phyloP scores from a whole-genome alignment of 2,797 vertebrate genomes.

The Protosalanx chinensis region DNA sequence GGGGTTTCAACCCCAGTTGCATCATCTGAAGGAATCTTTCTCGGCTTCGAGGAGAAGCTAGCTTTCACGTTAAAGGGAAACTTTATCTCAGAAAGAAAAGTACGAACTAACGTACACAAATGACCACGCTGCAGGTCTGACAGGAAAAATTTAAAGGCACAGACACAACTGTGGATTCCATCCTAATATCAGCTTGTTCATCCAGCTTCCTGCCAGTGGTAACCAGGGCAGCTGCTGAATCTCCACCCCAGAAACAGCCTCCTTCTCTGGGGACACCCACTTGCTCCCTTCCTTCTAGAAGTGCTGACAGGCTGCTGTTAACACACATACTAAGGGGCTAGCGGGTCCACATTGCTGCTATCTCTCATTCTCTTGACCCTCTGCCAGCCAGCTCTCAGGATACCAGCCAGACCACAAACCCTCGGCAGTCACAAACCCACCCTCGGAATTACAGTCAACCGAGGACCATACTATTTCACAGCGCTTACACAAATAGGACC shows the following conservation, averaged over 20 bases:
- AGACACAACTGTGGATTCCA: not conserved
- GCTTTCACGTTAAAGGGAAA: not conserved
- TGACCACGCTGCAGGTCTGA: too few relatives aligned
- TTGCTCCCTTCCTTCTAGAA: not conserved
- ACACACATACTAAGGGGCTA: not conserved
- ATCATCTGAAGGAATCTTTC: not conserved
- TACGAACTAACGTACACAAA: not conserved
- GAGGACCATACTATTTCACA: not conserved
- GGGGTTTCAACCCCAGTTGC: not conserved
- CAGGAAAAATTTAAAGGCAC: not conserved
- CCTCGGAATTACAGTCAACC: not conserved
- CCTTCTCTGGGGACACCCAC: slow-evolving; percentile 11
- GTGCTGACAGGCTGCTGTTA: slow-evolving; percentile 19
- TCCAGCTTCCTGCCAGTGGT: slow-evolving; percentile 3
- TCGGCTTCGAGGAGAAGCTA: not conserved
- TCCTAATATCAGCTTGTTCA: not conserved
- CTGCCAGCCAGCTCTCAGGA: not conserved
- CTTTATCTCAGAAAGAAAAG: not conserved
- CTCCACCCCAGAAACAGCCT: not conserved
- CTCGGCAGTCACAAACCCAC: not conserved
- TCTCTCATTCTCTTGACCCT: slow-evolving; percentile 2
- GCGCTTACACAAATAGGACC: too few relatives aligned
- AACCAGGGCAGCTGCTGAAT: slow-evolving; percentile 10
- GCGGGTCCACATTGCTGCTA: too few relatives aligned
- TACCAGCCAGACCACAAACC: slow-evolving; percentile 5